Base-by-base conservation (phyloP, 2,888 invertebrate species). In the Piscicola geometra region DNA sequence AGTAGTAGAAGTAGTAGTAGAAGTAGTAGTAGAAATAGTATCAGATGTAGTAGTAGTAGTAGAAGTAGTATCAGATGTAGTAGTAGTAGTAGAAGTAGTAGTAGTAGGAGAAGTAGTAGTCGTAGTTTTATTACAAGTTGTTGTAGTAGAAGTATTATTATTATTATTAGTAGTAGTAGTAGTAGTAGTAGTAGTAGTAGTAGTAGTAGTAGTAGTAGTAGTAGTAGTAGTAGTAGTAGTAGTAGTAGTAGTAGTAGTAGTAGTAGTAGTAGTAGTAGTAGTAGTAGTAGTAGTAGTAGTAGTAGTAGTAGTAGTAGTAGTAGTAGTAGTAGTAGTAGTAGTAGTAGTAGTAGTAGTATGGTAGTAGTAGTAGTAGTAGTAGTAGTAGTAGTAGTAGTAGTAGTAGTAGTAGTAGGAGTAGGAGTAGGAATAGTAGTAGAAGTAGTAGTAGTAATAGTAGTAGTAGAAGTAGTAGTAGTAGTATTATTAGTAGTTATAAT, bases 31-130 rank as follows among this genome's bases (percentile, higher is more conserved):
- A 47, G 9, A 21, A 47, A 15, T 47, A 47, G 9, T 47, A 47
- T 47, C 50, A 47, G 50, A 47, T 47, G 50, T 47, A 47, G 50
- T 47, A 47, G 50, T 47, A 47, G 50, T 47, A 47, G 50, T 47
- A 47, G 50, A 15, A 47, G 50, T 47, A 47, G 50, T 47, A 47
- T 9, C 21, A 47, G 50, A 15, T 15, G 50, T 47, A 15, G 50
- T 47, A 47, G 50, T 47, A 15, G 50, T 47, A 47, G 50, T 47
- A 47, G 50, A 15, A 47, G 50, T 47, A 47, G 50, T 47, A 47
- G 50, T 47, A 47, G 50, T 47, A 47, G 50, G 9, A 47, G 50
- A 15, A 47, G 50, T 47, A 47, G 50, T 47, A 47, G 50, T 47
- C 9, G 50, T 47, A 47, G 50, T 47, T 15, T 9, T 47, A 47